Evolutionary conservation across 2,113 vertebrate genomes (phyloP).

Genomic region (Saimiri boliviensis): DNA sequence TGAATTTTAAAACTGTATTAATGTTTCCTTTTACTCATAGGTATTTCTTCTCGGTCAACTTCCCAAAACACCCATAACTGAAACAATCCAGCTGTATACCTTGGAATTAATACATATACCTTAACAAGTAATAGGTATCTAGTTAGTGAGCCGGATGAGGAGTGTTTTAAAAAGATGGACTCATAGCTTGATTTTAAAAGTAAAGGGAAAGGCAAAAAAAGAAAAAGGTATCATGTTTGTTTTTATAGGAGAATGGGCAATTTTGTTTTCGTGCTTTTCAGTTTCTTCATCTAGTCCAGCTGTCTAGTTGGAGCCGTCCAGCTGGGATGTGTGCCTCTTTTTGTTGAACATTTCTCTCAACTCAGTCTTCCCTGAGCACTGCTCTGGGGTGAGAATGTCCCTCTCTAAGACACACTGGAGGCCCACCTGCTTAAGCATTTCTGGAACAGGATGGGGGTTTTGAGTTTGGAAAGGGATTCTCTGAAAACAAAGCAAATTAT

Average conservation of each 20-base stretch:
- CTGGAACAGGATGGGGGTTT: neutral
- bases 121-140: neutral
- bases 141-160: neutral
- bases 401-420: neutral
- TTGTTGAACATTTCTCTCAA: neutral
- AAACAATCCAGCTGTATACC: neutral
- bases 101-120: neutral
- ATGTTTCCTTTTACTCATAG: neutral
- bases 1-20: neutral
- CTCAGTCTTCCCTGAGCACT: neutral
- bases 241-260: too few relatives aligned
- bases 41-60: neutral
- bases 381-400: neutral
- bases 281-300: neutral
- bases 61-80: neutral
- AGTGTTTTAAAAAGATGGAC: neutral
- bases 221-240: too few relatives aligned
- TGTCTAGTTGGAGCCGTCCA: fast-evolving
- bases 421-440: neutral
- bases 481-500: neutral
- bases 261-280: neutral
- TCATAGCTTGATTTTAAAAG: neutral
- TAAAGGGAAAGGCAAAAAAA: neutral
- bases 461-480: neutral
- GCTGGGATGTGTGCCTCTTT: neutral